Evolutionary conservation across 1,140 invertebrate genomes (phyloP).

Genomic region (Drosophila bocki): DNA sequence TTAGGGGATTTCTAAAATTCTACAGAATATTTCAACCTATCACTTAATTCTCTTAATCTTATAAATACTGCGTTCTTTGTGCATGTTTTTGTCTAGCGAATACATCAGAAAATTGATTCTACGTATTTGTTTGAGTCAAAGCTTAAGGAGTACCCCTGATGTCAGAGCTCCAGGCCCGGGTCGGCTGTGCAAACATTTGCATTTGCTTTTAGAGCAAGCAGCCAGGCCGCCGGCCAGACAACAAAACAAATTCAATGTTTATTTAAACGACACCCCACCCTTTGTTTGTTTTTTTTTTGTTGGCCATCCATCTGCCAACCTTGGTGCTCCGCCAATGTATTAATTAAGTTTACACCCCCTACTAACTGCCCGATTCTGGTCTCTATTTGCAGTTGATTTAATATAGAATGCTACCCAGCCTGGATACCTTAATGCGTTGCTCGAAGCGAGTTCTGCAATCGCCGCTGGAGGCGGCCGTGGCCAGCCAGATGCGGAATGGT

Average conservation of each 20-base stretch:
- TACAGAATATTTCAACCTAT: not conserved
- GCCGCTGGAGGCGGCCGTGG: slow-evolving; percentile 50
- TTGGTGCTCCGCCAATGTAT: slow-evolving; percentile 30
- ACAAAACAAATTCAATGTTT: slow-evolving; percentile 65
- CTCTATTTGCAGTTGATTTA: slow-evolving; percentile 70
- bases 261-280: slow-evolving; percentile 57
- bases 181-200: slow-evolving; percentile 58
- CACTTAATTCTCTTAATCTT: not conserved
- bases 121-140: not conserved
- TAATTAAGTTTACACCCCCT: slow-evolving; percentile 51
- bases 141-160: slow-evolving; percentile 21
- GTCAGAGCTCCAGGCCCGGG: not conserved
- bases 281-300: slow-evolving; percentile 14
- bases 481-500: slow-evolving; percentile 64
- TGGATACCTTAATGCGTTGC: slow-evolving; percentile 84
- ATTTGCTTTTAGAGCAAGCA: slow-evolving; percentile 68
- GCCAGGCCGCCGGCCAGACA: slow-evolving; percentile 24
- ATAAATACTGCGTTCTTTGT: not conserved
- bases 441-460: slow-evolving; percentile 82
- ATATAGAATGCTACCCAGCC: slow-evolving; percentile 82
- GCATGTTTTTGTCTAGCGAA: slow-evolving; percentile 1
- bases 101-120: slow-evolving; percentile 8
- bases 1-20: not conserved
- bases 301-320: slow-evolving; percentile 35
- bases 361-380: slow-evolving; percentile 1